A percentile compares a stretch with the other conserved stretches of the same genome.
Conservation (phyloP, 2,113 vertebrate species). For the Maccullochella peelii region DNA sequence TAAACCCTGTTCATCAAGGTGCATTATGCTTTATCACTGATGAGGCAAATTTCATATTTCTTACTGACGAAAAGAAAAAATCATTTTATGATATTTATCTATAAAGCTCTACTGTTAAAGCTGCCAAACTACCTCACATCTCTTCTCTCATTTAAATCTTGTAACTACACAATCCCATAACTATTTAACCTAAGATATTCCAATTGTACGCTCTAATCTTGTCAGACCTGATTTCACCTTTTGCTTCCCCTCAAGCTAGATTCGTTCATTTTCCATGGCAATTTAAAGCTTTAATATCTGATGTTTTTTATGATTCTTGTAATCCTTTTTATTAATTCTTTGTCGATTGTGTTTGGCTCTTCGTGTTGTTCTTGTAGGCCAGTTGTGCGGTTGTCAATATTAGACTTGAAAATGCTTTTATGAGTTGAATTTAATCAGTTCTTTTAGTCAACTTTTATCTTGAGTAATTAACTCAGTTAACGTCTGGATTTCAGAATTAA, state of each 20-base stretch:
- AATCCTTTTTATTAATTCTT: no score
- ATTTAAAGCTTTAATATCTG: not conserved
- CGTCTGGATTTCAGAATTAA: not conserved
- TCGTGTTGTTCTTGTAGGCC: no score
- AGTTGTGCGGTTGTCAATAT: no score
- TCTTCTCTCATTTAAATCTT: not conserved
- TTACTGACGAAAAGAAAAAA: not conserved
- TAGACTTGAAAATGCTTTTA: not conserved
- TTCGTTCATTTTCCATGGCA: not conserved
- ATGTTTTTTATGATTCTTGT: not conserved
- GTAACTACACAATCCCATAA: not conserved
- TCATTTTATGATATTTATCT: no score
- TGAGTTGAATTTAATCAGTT: not conserved
- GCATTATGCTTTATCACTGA: not conserved
- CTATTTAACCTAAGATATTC: not conserved
- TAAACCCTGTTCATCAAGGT: conserved; percentile 1
- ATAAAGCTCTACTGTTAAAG: not conserved
- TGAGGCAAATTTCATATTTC: no score
- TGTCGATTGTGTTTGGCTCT: no score
- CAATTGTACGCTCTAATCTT: not conserved
- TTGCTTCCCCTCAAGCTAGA: not conserved
- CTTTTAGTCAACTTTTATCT: not conserved
- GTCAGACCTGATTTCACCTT: no score
- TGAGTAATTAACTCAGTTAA: not conserved
- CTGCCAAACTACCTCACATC: not conserved